Evolutionary conservation across 1,140 invertebrate genomes (phyloP), one percentile per base, ranked within the genome.

Genomic region (Drosophila ananassae): DNA sequence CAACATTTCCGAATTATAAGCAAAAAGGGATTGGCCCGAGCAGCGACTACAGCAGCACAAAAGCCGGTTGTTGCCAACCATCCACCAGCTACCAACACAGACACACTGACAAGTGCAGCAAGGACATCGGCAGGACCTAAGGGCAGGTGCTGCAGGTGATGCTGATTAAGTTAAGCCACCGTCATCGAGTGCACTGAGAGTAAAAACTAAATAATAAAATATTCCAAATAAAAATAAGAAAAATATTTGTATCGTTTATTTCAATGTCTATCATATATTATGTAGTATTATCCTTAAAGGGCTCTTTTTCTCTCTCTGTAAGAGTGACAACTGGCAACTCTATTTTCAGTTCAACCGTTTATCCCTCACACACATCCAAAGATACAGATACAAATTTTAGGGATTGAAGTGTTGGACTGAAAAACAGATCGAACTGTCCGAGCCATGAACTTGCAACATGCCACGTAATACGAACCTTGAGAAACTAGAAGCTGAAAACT

Each of bases 1-100:
- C 73, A 84, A 77, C 81, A 80, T 83, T 84, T 89, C 73, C 77
- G 71, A 80, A 83, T 80, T 90, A 91, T 91, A 91, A 91, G 84
- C 81, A 76, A 83, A 84, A 79, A 89, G 73, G 81, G 89, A 91
- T 90, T 90, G 90, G 56, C 62, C 59, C 56, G 61, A 53, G 73
- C 72, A 77, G 59, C 71, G 77, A 44, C 39, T 69, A 6, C 46
- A 58, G 17, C 34, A 78, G 17, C 41, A 79, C 41, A 57, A 47
- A 34, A 57, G 50, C 66, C 67, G 50, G 61, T 67, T 63, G 57
- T 63, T 55, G 52, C 63, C 63, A 67, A 10, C 58, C 41, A 58
- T 46, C 50, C 34, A 64, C 55, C 13, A 57, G 37, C 62, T 28
- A 63, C 50, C 22, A 30, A 25, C 28, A 59, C 10, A 47, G 24